phyloP scores from a whole-genome alignment of 2,888 invertebrate genomes.

The Tortricodes alternella region DNA sequence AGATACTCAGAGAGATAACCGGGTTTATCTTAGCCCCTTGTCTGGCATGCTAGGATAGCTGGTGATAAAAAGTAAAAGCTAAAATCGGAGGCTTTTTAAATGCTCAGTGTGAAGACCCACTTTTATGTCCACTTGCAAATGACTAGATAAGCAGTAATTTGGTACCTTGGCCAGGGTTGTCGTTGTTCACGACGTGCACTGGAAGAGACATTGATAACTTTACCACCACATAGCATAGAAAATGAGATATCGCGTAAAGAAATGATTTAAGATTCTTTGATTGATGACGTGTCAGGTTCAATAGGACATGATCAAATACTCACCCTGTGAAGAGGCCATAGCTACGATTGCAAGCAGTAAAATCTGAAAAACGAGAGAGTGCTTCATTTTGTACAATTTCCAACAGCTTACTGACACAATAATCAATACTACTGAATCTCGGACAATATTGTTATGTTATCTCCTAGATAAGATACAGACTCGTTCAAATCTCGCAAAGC shows the following conservation, averaged over 20 bases:
- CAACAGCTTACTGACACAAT: background rate
- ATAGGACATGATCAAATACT: background rate
- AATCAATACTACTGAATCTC: background rate
- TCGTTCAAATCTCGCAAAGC: background rate
- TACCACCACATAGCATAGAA: background rate
- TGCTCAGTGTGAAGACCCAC: too few species aligned
- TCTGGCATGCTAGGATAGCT: too few species aligned
- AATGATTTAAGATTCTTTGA: background rate
- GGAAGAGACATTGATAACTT: constrained; percentile 25
- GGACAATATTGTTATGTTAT: constrained; percentile 6
- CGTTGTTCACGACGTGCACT: constrained; percentile 42
- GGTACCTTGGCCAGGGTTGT: constrained; percentile 30
- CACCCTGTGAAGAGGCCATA: constrained; percentile 44
- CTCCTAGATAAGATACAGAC: constrained; percentile 17
- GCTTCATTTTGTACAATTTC: constrained; percentile 34
- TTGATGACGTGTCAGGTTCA: background rate
- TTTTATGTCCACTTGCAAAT: background rate
- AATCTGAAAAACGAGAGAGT: constrained; percentile 45
- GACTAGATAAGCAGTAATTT: background rate
- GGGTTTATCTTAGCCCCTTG: too few species aligned
- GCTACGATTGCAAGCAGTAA: constrained; percentile 47
- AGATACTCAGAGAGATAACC: too few species aligned
- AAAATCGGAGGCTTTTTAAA: too few species aligned
- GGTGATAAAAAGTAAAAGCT: too few species aligned
- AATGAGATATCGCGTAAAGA: background rate